Evolutionary conservation across 2,888 invertebrate species (phyloP).

Genomic region (Glyphotaelius pellucidus): DNA sequence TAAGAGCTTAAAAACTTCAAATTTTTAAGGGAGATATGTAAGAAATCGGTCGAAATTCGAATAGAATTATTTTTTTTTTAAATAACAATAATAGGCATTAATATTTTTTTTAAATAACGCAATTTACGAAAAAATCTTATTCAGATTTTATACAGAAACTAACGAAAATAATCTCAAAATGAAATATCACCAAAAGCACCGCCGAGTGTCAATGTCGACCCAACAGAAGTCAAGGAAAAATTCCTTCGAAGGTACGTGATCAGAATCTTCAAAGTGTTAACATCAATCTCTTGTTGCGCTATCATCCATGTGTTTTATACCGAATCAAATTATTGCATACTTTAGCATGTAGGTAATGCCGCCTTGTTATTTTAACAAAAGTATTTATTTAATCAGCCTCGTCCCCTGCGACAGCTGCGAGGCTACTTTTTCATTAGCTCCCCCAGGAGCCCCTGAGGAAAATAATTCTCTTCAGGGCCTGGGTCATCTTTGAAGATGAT

Average conservation of each 20-base stretch:
- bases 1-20: too few species aligned
- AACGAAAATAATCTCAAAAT: too few species aligned
- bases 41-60: too few species aligned
- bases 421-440: too few species aligned
- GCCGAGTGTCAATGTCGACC: not conserved
- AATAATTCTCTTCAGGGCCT: too few species aligned
- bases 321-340: not conserved
- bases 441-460: too few species aligned
- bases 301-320: not conserved
- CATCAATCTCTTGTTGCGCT: not conserved
- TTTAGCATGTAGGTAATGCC: not conserved
- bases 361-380: not conserved
- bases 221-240: not conserved
- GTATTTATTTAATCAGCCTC: not conserved
- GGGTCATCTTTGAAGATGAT: too few species aligned
- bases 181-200: not conserved
- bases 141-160: not conserved
- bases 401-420: not conserved
- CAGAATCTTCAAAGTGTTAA: not conserved
- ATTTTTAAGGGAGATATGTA: too few species aligned
- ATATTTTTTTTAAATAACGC: too few species aligned
- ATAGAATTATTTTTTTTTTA: too few species aligned
- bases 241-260: not conserved
- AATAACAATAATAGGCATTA: too few species aligned
- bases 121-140: not conserved